Percentiles rank a stretch among this genome's conserved stretches.
phyloP scores from a whole-genome alignment of 2,113 vertebrate species.

The Stegastes partitus region DNA sequence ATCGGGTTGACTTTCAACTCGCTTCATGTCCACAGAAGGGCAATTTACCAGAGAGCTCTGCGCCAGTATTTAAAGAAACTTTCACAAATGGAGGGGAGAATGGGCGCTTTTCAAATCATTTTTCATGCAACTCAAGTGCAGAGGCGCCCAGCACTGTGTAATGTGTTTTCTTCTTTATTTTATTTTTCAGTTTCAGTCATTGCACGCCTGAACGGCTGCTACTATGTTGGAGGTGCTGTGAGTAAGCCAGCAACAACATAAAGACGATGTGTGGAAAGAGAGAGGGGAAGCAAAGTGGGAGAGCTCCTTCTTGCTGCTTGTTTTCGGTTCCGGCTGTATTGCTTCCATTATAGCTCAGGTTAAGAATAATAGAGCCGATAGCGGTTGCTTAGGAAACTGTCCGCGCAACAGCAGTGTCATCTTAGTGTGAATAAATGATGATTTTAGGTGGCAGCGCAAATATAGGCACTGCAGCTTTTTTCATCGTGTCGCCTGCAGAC shows the following conservation, averaged over 20 bases:
- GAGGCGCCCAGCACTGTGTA: constrained; percentile 39
- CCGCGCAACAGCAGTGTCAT: constrained; percentile 25
- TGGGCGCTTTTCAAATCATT: constrained; percentile 57
- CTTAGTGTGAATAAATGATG: constrained; percentile 47
- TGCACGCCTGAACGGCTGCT: constrained; percentile 36
- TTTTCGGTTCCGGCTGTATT: constrained; percentile 36
- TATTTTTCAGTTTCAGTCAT: constrained; percentile 32
- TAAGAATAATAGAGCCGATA: constrained; percentile 50
- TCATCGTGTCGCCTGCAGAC: constrained; percentile 15
- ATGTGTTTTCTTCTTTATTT: constrained; percentile 55
- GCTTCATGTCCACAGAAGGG: constrained; percentile 73
- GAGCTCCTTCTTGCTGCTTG: constrained; percentile 30
- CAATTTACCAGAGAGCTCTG: constrained; percentile 71
- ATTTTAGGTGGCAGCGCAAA: constrained; percentile 62
- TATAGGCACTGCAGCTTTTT: constrained; percentile 35
- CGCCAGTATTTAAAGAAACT: constrained; percentile 72
- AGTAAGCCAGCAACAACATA: constrained; percentile 21
- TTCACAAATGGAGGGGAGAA: constrained; percentile 53
- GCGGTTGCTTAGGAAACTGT: neutral
- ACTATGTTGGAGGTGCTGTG: constrained; percentile 44
- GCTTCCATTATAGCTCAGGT: constrained; percentile 46
- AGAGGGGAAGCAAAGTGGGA: neutral
- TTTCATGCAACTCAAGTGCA: constrained; percentile 59
- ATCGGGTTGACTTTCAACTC: constrained; percentile 79
- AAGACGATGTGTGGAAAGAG: constrained; percentile 1